These are phyloP conservation scores for Erynnis tages DNA, from an alignment of 2,888 invertebrate genomes.

Conservation along the genomic window DNA sequence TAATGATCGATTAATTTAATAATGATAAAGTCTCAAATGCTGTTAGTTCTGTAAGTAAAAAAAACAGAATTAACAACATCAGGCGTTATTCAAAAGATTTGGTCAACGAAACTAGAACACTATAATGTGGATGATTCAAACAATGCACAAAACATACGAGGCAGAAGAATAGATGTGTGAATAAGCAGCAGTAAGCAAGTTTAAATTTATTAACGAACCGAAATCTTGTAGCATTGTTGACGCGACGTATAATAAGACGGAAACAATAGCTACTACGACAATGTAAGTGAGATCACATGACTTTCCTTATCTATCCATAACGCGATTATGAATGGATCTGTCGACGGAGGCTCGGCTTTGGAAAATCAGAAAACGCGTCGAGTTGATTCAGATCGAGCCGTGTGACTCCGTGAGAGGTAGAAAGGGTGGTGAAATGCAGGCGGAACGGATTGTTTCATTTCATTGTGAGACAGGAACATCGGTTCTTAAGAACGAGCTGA, in stretches of 20 bases:
- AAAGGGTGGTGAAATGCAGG: slow-evolving; percentile 61
- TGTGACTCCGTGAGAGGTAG: slow-evolving; percentile 62
- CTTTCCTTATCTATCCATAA: slow-evolving; percentile 19
- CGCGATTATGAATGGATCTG: slow-evolving; percentile 17
- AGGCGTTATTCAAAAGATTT: no score
- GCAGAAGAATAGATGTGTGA: no score
- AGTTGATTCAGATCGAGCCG: slow-evolving; percentile 69
- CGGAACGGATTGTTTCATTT: slow-evolving; percentile 62
- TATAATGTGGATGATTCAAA: no score
- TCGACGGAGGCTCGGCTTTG: slow-evolving; percentile 32
- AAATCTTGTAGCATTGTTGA: neutral
- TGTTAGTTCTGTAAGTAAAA: no score
- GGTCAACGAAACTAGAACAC: no score
- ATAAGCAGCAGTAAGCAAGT: neutral
- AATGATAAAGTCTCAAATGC: no score
- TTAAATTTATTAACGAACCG: neutral
- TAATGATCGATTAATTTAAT: no score
- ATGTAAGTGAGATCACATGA: slow-evolving; percentile 3
- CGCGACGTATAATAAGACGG: neutral
- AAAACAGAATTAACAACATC: no score
- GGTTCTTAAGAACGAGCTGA: neutral
- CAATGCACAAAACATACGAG: no score
- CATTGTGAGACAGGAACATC: slow-evolving; percentile 44
- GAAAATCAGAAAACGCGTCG: slow-evolving; percentile 71
- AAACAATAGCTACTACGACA: slow-evolving; percentile 20